phyloP scores from a whole-genome alignment of 1,140 invertebrate genomes.

The Chionoecetes opilio region DNA sequence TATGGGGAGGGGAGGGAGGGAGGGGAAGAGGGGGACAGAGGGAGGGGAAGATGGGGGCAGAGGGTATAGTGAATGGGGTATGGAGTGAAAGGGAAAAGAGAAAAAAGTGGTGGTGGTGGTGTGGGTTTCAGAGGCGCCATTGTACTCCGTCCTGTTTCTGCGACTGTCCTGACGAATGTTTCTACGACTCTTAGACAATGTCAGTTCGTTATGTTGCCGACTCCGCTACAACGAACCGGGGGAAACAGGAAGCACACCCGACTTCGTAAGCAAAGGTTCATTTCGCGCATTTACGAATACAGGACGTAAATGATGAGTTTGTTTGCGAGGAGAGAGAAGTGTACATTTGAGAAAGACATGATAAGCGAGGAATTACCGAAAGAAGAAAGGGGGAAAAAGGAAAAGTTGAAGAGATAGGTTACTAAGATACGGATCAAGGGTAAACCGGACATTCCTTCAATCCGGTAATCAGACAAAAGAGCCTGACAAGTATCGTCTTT shows the following conservation, averaged over 20 bases:
- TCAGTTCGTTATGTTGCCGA: conserved; percentile 59
- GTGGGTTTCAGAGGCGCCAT: conserved; percentile 22
- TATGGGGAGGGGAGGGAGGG: conserved; percentile 12
- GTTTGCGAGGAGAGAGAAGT: too few relatives aligned
- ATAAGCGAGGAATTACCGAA: not conserved
- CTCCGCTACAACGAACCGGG: conserved; percentile 54
- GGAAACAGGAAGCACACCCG: not conserved
- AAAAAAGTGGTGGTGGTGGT: not conserved
- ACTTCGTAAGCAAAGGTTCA: not conserved
- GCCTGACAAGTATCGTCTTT: conserved; percentile 16
- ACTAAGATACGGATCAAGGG: not conserved
- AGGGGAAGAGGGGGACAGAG: conserved; percentile 23
- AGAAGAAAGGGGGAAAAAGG: conserved; percentile 70
- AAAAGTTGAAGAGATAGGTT: not conserved
- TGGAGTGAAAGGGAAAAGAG: not conserved
- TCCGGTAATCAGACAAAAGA: conserved; percentile 42
- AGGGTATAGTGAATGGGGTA: not conserved
- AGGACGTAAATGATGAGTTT: conserved; percentile 37
- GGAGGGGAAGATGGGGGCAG: conserved; percentile 33
- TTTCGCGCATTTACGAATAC: too few relatives aligned
- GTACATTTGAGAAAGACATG: too few relatives aligned
- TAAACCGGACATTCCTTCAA: conserved; percentile 42
- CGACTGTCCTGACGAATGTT: conserved; percentile 57
- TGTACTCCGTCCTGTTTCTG: conserved; percentile 57
- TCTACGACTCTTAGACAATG: conserved; percentile 71